Conservation (phyloP, 1,140 invertebrate species). For the Cherax quadricarinatus region DNA sequence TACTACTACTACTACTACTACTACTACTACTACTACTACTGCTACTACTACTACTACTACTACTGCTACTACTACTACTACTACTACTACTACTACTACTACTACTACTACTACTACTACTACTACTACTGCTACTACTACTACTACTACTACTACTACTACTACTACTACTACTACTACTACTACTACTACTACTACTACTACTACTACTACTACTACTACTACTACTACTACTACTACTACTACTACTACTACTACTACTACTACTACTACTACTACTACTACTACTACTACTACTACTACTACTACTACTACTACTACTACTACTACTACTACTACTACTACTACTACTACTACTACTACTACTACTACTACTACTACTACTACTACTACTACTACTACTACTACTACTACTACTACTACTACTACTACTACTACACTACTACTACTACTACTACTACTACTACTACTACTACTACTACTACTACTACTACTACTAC, state of each 20-base stretch:
- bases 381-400: constrained; percentile 1
- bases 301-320: constrained; percentile 31
- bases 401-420: neutral
- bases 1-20: constrained; percentile 47
- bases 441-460: constrained; percentile 33
- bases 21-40: constrained; percentile 42
- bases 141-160: constrained; percentile 37
- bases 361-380: constrained; percentile 16
- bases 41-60: constrained; percentile 25
- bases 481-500: constrained; percentile 43
- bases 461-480: constrained; percentile 30
- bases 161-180: constrained; percentile 27
- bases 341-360: constrained; percentile 37
- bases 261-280: constrained; percentile 47
- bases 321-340: constrained; percentile 39
- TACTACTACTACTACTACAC: neutral
- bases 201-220: constrained; percentile 32
- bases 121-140: constrained; percentile 40
- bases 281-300: constrained; percentile 45
- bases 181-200: constrained; percentile 42
- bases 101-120: constrained; percentile 45
- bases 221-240: constrained; percentile 47
- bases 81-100: constrained; percentile 32
- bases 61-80: constrained; percentile 40
- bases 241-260: constrained; percentile 47